Evolutionary conservation across 35 echinoderm and acorn worm genomes (phyloP).

Genomic region (Holothuria glaberrima): DNA sequence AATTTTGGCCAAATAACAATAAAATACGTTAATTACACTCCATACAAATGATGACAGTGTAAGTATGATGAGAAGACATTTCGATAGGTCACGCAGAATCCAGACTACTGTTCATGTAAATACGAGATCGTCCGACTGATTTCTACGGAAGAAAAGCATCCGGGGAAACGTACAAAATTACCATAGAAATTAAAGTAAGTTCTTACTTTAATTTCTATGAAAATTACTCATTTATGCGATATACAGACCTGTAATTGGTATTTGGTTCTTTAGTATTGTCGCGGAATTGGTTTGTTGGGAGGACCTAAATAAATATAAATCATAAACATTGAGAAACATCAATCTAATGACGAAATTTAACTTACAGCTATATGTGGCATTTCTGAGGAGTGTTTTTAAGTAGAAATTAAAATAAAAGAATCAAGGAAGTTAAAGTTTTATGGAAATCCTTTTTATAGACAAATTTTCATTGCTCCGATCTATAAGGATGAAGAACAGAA

Average conservation of each 20-base stretch:
- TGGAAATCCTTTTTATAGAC: too few species aligned
- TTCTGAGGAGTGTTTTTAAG: too few species aligned
- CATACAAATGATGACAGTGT: constrained; percentile 4
- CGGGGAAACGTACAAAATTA: not conserved
- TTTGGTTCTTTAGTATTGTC: not conserved
- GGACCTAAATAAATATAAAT: constrained; percentile 24
- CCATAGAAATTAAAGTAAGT: too few species aligned
- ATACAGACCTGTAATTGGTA: not conserved
- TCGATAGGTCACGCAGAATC: constrained; percentile 43
- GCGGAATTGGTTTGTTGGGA: not conserved
- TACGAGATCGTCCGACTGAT: not conserved
- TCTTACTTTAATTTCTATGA: too few species aligned
- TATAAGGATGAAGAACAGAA: too few species aligned
- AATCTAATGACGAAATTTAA: not conserved
- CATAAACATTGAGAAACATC: not conserved
- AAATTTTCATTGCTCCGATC: too few species aligned
- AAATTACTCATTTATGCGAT: constrained; percentile 36
- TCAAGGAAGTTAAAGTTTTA: too few species aligned
- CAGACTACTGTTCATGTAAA: constrained; percentile 31
- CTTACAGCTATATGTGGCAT: too few species aligned
- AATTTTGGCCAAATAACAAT: not conserved
- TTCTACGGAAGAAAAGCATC: not conserved
- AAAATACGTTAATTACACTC: constrained; percentile 1
- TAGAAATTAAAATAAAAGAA: too few species aligned
- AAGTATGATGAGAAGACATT: constrained; percentile 23